phyloP scores from a whole-genome alignment of 2,888 invertebrate genomes.

The Xestia sexstrigata region DNA sequence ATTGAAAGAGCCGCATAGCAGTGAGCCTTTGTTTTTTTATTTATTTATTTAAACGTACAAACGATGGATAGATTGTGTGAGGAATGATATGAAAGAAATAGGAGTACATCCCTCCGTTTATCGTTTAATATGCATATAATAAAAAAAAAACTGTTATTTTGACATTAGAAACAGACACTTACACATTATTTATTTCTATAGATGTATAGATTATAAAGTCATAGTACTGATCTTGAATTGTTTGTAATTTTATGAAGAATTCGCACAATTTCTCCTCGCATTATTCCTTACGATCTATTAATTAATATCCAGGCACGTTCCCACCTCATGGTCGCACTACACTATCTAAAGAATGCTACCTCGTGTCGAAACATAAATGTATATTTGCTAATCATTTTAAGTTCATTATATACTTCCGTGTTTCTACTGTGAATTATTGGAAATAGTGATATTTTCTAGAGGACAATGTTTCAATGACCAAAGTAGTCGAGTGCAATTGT shows the following conservation, averaged over 20 bases:
- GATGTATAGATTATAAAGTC: too few relatives aligned
- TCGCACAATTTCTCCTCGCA: neutral
- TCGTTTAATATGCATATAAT: too few relatives aligned
- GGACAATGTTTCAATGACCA: neutral
- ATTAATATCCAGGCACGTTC: neutral
- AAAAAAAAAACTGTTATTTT: too few relatives aligned
- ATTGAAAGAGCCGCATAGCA: neutral
- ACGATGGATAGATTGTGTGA: too few relatives aligned
- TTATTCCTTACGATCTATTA: neutral
- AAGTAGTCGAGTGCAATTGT: neutral
- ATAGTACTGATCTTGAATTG: neutral
- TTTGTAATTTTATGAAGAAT: neutral
- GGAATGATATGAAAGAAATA: too few relatives aligned
- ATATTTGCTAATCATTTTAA: constrained; percentile 53
- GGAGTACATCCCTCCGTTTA: too few relatives aligned
- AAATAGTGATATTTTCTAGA: neutral
- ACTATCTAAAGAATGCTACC: constrained; percentile 45
- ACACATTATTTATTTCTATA: too few relatives aligned
- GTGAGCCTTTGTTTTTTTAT: neutral
- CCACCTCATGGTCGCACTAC: constrained; percentile 24
- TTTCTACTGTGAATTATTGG: neutral
- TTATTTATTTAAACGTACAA: neutral
- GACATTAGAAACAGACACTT: too few relatives aligned
- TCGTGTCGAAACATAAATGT: constrained; percentile 39
- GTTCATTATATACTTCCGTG: constrained; percentile 41